Evolutionary conservation across 2,797 vertebrate genomes (phyloP).

Genomic region (Etheostoma nigrum): DNA sequence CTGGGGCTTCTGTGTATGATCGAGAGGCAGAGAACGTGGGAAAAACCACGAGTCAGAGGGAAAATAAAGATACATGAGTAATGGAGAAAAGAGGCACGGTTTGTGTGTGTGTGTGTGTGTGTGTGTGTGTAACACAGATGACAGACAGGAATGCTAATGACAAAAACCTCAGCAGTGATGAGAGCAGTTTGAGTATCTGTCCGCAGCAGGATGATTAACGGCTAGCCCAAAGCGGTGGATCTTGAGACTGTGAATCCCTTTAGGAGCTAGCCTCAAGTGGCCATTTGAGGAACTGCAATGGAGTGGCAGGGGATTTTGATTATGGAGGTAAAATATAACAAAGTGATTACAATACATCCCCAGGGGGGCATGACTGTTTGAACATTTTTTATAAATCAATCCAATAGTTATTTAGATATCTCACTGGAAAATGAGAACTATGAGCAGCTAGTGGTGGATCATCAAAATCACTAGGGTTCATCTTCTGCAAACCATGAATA

Average conservation of each 20-base stretch:
- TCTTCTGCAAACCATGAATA: neutral
- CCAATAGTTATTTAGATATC: neutral
- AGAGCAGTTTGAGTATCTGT: conserved; percentile 41
- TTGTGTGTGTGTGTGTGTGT: conserved; percentile 8
- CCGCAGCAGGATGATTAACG: conserved; percentile 26
- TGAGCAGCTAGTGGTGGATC: too few relatives aligned
- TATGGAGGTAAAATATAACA: neutral
- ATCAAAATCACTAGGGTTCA: neutral
- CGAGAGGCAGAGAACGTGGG: conserved; percentile 40
- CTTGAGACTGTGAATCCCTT: neutral
- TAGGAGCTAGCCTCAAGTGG: too few relatives aligned
- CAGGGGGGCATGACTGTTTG: too few relatives aligned
- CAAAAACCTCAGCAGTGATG: conserved; percentile 40
- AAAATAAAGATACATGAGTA: neutral
- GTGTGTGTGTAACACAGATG: conserved; percentile 11
- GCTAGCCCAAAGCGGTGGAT: neutral
- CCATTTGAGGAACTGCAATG: too few relatives aligned
- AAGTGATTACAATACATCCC: neutral
- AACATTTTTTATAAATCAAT: neutral
- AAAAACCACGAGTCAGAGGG: conserved; percentile 17
- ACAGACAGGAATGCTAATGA: conserved; percentile 37
- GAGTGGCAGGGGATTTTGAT: neutral
- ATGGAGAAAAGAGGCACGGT: neutral
- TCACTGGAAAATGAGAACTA: too few relatives aligned
- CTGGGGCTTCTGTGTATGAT: conserved; percentile 12